Base-by-base conservation (phyloP, 1,140 invertebrate species). In the Fopius arisanus region DNA sequence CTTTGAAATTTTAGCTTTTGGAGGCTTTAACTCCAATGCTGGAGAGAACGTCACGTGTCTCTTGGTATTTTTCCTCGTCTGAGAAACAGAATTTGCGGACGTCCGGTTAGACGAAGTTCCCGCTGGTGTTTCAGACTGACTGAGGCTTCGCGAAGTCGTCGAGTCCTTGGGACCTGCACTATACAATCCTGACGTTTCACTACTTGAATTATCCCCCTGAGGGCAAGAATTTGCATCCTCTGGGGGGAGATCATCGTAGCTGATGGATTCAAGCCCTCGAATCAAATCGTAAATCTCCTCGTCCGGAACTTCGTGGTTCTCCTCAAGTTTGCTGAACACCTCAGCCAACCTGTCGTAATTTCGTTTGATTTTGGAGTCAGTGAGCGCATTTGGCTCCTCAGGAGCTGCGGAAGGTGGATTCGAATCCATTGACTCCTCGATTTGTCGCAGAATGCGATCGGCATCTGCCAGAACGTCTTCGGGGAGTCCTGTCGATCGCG, bases 401-500 rank as follows among this genome's bases (percentile, higher is more conserved):
- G 43, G 43, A 48, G 43, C 1, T 48, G n/a, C 14, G 14, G 5
- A 5, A 14, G 16, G 14, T 5, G 7, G n/a, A 19, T 48, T 48
- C 16, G 16, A n/a, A 66, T 72, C 75, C 12, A 26, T 59, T 54
- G 43, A 43, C 48, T n/a, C 54, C 66, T 3, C 48, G 41, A 23
- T 23, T 51, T n/a, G 10, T 68, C 67, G 4, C n/a, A n/a, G n/a
- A n/a, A 76, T 16, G 9, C 63, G 28, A 29, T 62, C 66, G 1
- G 78, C 76, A 23, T 70, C 14, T 16, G 29, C 19, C 2, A 78
- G 12, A 9, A 82, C 69, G 2, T 29, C 40, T 14, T 59, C 48
- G 7, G 85, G 85, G 23, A 87, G 71, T 40, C 78, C 79, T 19
- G 80, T 80, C 28, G 78, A 76, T 72, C 86, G 78, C 12, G 89